A percentile compares a stretch with the other conserved stretches of the same genome.
phyloP scores from a whole-genome alignment of 2,888 invertebrate species.

The Sphecodes monilicornis region DNA sequence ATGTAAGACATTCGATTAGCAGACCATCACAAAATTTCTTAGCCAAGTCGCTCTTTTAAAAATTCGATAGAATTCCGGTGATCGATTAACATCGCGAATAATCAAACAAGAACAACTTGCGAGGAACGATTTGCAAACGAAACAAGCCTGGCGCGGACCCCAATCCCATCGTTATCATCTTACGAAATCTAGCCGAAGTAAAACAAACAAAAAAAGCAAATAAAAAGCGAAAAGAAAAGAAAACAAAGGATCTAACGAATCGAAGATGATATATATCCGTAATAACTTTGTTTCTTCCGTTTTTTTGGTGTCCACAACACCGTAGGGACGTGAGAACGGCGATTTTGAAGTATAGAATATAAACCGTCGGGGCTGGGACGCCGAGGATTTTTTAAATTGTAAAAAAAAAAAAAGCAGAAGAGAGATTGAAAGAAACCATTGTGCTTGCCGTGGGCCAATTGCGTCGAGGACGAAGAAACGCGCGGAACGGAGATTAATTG shows the following conservation, averaged over 20 bases:
- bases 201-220: not conserved
- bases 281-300: not conserved
- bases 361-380: slow-evolving; percentile 23
- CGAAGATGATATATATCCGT: slow-evolving; percentile 30
- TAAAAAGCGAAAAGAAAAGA: slow-evolving; percentile 1
- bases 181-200: slow-evolving; percentile 37
- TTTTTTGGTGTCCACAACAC: slow-evolving; percentile 51
- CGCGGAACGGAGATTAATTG: slow-evolving; percentile 1
- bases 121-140: not conserved
- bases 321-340: slow-evolving; percentile 42
- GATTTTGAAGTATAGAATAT: slow-evolving; percentile 53
- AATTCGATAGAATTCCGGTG: not conserved
- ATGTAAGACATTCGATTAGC: not conserved
- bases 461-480: slow-evolving; percentile 6
- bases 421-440: not conserved
- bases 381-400: slow-evolving; percentile 12
- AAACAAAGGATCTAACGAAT: slow-evolving; percentile 30
- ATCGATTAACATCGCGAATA: not conserved
- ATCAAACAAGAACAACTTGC: not conserved
- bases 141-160: slow-evolving; percentile 25
- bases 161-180: slow-evolving; percentile 35
- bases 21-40: not conserved
- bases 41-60: not conserved
- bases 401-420: not conserved
- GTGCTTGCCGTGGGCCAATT: slow-evolving; percentile 25